A percentile compares a stretch with the other conserved stretches of the same genome.
phyloP scores from a whole-genome alignment of 2,113 vertebrate genomes.

The Pandion haliaetus region DNA sequence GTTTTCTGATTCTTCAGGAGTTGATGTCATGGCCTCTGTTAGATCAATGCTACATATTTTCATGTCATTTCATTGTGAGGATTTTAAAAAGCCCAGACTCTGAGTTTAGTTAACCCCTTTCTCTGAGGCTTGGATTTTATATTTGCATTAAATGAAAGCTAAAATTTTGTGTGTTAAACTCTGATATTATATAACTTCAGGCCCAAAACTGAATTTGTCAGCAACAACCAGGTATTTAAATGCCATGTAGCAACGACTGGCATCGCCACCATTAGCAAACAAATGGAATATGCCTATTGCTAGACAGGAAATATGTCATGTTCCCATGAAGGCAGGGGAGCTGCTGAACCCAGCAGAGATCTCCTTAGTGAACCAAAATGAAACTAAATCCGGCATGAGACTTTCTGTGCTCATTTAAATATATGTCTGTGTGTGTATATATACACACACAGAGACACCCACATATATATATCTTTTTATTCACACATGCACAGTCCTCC shows the following conservation, averaged over 20 bases:
- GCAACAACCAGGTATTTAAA: neutral
- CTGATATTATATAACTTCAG: neutral
- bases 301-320: neutral
- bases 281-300: neutral
- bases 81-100: neutral
- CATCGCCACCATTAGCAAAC: neutral
- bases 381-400: neutral
- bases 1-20: neutral
- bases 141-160: neutral
- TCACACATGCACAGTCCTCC: neutral
- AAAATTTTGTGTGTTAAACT: neutral
- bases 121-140: neutral
- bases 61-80: neutral
- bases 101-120: neutral
- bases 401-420: neutral
- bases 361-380: neutral
- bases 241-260: neutral
- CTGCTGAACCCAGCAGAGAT: neutral
- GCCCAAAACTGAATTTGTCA: neutral
- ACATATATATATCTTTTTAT: neutral
- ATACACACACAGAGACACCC: rapidly evolving
- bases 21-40: neutral
- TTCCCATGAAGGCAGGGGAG: neutral
- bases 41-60: neutral
- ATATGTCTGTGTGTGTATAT: neutral